Base-by-base conservation (phyloP, 2,797 vertebrate genomes). In the Macrochelys suwanniensis region DNA sequence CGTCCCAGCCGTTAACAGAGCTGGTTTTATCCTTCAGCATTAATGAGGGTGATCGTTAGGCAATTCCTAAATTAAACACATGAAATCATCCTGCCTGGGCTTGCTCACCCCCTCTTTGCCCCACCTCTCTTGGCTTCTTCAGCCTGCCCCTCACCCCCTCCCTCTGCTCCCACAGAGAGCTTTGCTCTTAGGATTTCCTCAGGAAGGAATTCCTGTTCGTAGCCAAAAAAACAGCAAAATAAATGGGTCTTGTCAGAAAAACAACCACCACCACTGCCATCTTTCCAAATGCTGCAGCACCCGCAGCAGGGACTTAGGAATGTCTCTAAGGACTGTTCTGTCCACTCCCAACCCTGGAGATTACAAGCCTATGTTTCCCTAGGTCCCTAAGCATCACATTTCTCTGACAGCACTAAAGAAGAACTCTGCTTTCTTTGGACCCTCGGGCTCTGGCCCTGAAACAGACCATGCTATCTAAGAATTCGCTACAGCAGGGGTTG, bases 121-220 rank as follows among this genome's bases (percentile, higher is more conserved):
- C 42, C 71, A 76, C 65, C 61, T 68, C 65, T 68, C n/a, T 68
- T 37, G 33, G n/a, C 65, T 21, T 21, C 65, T 68, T 26, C 65
- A 37, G n/a, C 16, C 65, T n/a, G n/a, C 42, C 26, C 57, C 61
- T 57, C 47, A 57, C 74, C 74, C 71, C 33, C 81, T 59, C 33
- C 45, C 71, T 51, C 47, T 11, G 68, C 45, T 54, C 61, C 54
- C 57, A 6, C 61, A 3, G 3, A 45, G 68, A 76, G n/a, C 0
- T 1, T 65, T 85, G 81, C 93, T 76, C 6, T 3, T 61, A 94
- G 94, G 95, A 97, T 97, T 97, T 97, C 97, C 95, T 96, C 93
- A 97, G 96, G 97, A 97, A 97, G 95, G 90, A 93, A 95, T 45
- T 96, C 81, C 88, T 86, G 65, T 77, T 91, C 76, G 8, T 11